Percentiles rank a stretch among this genome's conserved stretches.
Conservation (phyloP, 2,113 vertebrate genomes). For the Polypterus bichir region DNA sequence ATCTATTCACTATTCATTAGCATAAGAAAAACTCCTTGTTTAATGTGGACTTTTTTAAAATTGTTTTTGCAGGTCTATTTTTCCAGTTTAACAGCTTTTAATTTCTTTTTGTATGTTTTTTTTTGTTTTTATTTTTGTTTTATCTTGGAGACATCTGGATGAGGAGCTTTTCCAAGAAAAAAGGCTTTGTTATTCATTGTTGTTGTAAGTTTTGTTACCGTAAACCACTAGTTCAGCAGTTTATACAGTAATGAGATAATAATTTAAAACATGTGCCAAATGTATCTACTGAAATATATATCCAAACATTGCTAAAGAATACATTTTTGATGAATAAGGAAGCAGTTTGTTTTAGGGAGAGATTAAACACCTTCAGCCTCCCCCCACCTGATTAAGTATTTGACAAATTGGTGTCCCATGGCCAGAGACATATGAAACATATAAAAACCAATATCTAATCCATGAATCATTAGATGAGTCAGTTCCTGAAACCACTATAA, state of each 20-base stretch:
- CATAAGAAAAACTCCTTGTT: no score
- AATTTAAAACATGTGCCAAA: constrained; percentile 33
- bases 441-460: constrained; percentile 71
- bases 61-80: background rate
- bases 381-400: constrained; percentile 23
- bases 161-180: background rate
- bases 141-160: background rate
- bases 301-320: constrained; percentile 22
- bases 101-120: no score
- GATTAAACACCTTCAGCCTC: constrained; percentile 8
- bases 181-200: constrained; percentile 3
- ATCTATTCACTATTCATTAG: no score
- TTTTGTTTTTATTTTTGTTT: no score
- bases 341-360: constrained; percentile 16
- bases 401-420: constrained; percentile 41
- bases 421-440: constrained; percentile 64
- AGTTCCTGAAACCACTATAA: constrained; percentile 91
- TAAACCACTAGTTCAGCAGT: constrained; percentile 21
- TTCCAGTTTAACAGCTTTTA: background rate
- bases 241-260: constrained; percentile 27
- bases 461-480: constrained; percentile 90
- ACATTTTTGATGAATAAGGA: constrained; percentile 20
- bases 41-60: no score
- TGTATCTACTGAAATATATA: constrained; percentile 17
- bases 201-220: constrained; percentile 17